Evolutionary conservation across 2,888 invertebrate genomes (phyloP), one percentile per base, ranked within the genome.

Genomic region (Podabrus alpinus): DNA sequence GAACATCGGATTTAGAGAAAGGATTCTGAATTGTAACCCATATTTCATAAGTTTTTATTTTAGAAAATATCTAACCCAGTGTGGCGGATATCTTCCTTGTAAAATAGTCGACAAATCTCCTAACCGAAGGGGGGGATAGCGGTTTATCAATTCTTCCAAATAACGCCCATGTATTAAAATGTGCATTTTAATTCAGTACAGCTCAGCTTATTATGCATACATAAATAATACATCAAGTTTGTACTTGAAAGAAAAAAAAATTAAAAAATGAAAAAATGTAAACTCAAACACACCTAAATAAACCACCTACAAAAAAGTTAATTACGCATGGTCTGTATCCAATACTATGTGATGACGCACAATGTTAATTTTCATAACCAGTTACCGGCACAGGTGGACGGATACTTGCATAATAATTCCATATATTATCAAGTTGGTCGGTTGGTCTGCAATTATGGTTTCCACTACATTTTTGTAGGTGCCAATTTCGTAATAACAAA

Each of bases 321-420:
- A 45, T n/a, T 45, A 45, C 45, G 61, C 61, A 17, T 61, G 61
- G 61, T 61, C n/a, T 64, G 62, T 64, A 64, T 21, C 21, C 62
- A 16, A 19, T 64, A 16, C 15, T 24, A 45, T 19, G 19, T 64
- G 21, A 17, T 64, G 62, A 64, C 62, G 62, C 62, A 64, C 62
- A 64, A 19, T 19, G n/a, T 21, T 15, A 64, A 64, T 64, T 64
- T 64, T 64, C 62, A 64, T 64, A 64, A 64, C 62, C 62, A 64
- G 62, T 64, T 61, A 17, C n/a, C 62, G 21, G 21, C 62, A 64
- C 62, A 64, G 62, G 62, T 64, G 62, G 62, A 64, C 21, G 17
- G 16, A n/a, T 19, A 19, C 62, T 64, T 64, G 62, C 62, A 64
- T 64, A 64, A 64, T 64, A 64, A 19, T 45, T 45, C n/a, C 7